Conservation (phyloP, 2,113 vertebrate species). For the Ardeotis arabs region DNA sequence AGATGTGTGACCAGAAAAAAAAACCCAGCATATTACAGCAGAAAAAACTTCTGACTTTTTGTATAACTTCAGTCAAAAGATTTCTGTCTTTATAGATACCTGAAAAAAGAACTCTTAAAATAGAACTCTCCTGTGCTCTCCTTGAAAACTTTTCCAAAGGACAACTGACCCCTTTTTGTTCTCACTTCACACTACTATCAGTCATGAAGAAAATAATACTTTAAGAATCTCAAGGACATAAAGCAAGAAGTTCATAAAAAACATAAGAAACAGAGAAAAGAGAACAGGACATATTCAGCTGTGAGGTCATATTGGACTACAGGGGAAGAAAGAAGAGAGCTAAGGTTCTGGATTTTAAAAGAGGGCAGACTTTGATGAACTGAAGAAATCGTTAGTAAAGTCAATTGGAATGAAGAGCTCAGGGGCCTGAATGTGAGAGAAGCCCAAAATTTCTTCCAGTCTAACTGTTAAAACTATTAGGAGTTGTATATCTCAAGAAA, state of each 20-base stretch:
- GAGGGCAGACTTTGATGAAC: background rate
- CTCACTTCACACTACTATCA: slow-evolving; percentile 12
- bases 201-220: slow-evolving; percentile 22
- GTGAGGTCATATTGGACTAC: background rate
- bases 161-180: slow-evolving; percentile 43
- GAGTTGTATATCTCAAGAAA: background rate
- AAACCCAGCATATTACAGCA: background rate
- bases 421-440: background rate
- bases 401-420: background rate
- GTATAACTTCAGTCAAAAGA: background rate
- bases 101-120: slow-evolving; percentile 34
- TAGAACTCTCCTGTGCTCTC: slow-evolving; percentile 37
- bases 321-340: background rate
- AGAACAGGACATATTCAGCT: background rate
- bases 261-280: background rate
- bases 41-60: background rate
- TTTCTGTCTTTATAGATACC: background rate
- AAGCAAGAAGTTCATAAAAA: background rate
- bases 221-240: slow-evolving; percentile 17
- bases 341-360: background rate
- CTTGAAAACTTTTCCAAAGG: slow-evolving; percentile 60
- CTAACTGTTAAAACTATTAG: background rate
- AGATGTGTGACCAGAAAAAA: background rate
- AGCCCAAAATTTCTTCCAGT: background rate
- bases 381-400: background rate